Conservation (phyloP, 2,113 vertebrate species). For the Phaetusa simplex region DNA sequence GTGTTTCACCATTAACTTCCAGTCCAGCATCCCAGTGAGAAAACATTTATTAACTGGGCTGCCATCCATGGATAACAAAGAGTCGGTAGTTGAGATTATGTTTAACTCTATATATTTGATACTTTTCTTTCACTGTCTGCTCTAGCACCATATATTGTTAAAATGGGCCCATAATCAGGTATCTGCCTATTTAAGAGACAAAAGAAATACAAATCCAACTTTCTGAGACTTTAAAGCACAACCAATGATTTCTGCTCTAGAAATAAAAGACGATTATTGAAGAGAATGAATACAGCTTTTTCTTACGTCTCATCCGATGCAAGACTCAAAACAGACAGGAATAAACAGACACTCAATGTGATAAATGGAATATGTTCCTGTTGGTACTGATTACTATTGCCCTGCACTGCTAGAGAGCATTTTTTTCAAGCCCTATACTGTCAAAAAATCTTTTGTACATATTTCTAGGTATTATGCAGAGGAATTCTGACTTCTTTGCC, state of each 20-base stretch:
- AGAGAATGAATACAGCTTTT: background rate
- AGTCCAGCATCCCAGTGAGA: conserved; percentile 59
- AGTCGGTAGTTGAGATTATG: conserved; percentile 77
- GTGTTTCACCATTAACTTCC: conserved; percentile 65
- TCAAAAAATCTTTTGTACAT: background rate
- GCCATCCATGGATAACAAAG: conserved; percentile 85
- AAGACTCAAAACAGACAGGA: background rate
- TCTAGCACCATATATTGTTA: background rate
- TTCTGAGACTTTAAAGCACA: background rate
- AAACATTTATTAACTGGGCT: conserved; percentile 89
- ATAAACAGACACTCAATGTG: background rate
- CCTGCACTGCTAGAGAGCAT: background rate
- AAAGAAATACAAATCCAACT: background rate
- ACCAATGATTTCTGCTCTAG: background rate
- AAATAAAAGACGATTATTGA: background rate
- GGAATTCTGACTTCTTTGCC: background rate
- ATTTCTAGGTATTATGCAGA: background rate
- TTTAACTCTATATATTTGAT: conserved; percentile 72
- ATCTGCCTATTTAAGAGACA: background rate
- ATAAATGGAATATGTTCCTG: background rate
- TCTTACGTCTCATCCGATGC: background rate
- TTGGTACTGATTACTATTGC: background rate
- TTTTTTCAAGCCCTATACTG: background rate
- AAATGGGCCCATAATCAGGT: background rate
- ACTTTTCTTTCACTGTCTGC: background rate